A percentile compares a stretch with the other conserved stretches of the same genome.
Evolutionary conservation across 2,113 vertebrate species (phyloP).

Genomic region (Myxocyprinus asiaticus): DNA sequence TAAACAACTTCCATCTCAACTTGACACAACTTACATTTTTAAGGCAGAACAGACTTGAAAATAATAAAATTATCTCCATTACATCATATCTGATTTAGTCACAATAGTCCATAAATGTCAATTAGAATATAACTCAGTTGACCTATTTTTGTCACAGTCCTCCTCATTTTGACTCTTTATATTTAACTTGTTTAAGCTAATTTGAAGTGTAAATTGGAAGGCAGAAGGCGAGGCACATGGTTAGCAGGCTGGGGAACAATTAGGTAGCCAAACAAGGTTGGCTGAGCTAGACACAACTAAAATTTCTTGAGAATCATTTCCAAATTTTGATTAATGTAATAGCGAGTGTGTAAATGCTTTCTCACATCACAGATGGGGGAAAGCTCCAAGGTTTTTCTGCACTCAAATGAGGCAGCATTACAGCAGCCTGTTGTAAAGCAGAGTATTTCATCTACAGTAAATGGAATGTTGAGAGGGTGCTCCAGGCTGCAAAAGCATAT

Average conservation of each 20-base stretch:
- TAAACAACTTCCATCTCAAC: no score
- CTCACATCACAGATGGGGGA: constrained; percentile 39
- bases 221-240: constrained; percentile 13
- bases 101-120: no score
- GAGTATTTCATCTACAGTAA: constrained; percentile 33
- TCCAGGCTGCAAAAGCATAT: constrained; percentile 33
- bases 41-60: no score
- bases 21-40: no score
- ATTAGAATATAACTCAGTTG: no score
- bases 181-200: constrained; percentile 25
- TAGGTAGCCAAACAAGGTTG: constrained; percentile 30
- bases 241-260: constrained; percentile 21
- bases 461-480: constrained; percentile 34
- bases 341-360: constrained; percentile 38
- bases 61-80: no score
- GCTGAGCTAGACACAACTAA: constrained; percentile 29
- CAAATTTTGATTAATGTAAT: constrained; percentile 61
- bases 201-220: constrained; percentile 11
- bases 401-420: constrained; percentile 29
- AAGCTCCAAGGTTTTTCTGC: constrained; percentile 43
- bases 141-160: constrained; percentile 49
- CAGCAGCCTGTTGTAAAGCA: constrained; percentile 31
- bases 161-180: constrained; percentile 31
- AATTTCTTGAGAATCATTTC: constrained; percentile 49
- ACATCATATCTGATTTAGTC: no score